These are phyloP conservation scores for Picus viridis DNA, from an alignment of 2,797 vertebrate species.

Conservation along the genomic window DNA sequence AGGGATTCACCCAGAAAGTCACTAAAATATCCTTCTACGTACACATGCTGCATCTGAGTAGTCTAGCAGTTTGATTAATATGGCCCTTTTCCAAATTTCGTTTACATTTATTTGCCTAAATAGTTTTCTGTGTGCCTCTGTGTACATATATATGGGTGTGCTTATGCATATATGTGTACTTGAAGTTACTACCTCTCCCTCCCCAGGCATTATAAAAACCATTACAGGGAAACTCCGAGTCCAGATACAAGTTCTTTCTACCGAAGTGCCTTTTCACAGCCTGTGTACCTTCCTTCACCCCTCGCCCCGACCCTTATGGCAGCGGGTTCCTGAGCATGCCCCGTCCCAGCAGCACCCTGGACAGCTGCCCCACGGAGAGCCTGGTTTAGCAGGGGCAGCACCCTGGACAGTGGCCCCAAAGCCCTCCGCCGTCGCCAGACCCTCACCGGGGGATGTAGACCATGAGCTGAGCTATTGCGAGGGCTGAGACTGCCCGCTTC, in stretches of 20 bases:
- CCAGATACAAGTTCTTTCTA: neutral
- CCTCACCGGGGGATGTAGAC: rapidly evolving
- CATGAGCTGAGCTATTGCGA: neutral
- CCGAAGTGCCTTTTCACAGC: neutral
- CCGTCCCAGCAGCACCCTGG: too few relatives aligned
- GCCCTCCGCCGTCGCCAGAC: rapidly evolving
- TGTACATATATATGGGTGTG: too few relatives aligned
- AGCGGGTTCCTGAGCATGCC: neutral
- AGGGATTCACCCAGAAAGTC: neutral
- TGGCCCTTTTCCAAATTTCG: neutral
- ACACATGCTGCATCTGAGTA: neutral
- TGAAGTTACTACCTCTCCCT: neutral
- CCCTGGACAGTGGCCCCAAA: too few relatives aligned
- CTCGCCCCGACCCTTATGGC: neutral
- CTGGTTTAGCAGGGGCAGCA: neutral
- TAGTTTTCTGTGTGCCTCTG: neutral
- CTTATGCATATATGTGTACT: rapidly evolving
- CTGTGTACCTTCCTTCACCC: neutral
- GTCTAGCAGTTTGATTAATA: neutral
- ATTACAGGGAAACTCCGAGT: neutral
- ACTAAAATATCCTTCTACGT: neutral
- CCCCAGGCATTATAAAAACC: neutral
- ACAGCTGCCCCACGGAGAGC: too few relatives aligned
- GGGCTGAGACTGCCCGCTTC: neutral
- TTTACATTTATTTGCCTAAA: neutral